These are phyloP conservation scores for Leptinotarsa tumamoca DNA, from an alignment of 2,888 invertebrate genomes.

Conservation along the genomic window DNA sequence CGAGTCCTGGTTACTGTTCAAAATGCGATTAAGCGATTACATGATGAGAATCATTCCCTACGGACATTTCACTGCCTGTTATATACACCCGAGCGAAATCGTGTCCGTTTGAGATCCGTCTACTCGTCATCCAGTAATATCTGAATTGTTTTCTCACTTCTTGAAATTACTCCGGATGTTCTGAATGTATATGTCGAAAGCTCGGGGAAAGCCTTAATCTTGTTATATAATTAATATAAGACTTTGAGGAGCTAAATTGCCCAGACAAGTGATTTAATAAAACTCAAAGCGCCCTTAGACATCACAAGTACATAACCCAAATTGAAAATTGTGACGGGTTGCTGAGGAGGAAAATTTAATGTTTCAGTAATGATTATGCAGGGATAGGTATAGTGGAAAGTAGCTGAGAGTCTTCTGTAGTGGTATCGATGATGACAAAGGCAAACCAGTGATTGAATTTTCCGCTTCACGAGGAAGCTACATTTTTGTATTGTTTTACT, in stretches of 20 bases:
- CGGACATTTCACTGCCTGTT: background rate
- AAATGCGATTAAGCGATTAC: too few relatives aligned
- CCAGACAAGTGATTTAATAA: constrained; percentile 4
- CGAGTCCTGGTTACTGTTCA: too few relatives aligned
- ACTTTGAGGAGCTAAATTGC: background rate
- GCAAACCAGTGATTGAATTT: too few relatives aligned
- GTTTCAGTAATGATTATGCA: background rate
- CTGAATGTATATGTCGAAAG: background rate
- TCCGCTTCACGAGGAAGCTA: too few relatives aligned
- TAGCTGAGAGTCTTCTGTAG: background rate
- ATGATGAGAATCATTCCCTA: background rate
- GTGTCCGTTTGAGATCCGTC: background rate
- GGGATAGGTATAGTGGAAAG: background rate
- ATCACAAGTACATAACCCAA: constrained; percentile 5
- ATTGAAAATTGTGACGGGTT: background rate
- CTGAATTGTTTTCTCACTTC: background rate
- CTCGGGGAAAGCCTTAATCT: background rate
- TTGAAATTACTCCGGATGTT: background rate
- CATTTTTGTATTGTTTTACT: too few relatives aligned
- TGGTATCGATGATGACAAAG: too few relatives aligned
- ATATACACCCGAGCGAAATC: background rate
- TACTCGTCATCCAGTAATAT: background rate
- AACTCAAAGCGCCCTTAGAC: background rate
- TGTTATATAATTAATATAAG: background rate
- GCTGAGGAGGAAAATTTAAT: background rate